Evolutionary conservation across 2,797 vertebrate genomes (phyloP).

Genomic region (Manis crassicaudata): DNA sequence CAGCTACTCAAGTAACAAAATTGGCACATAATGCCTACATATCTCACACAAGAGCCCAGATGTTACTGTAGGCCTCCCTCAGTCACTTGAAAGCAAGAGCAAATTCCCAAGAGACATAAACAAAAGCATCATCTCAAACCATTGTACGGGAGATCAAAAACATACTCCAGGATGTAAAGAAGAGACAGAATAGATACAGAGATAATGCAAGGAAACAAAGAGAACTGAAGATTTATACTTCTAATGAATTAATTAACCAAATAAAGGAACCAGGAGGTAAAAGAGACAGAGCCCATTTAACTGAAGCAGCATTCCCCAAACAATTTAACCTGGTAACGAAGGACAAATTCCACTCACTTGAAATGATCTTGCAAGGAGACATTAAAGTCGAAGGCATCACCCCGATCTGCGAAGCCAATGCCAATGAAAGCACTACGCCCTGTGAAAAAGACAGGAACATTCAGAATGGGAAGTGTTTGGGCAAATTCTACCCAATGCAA

Average conservation of each 20-base stretch:
- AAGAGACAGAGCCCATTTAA: background rate
- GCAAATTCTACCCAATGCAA: background rate
- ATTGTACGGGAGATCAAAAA: background rate
- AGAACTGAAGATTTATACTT: background rate
- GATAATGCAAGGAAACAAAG: background rate
- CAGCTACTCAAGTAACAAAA: background rate
- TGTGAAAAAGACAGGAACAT: slow-evolving; percentile 72
- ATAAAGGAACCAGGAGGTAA: background rate
- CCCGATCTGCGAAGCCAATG: slow-evolving; percentile 95
- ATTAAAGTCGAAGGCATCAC: slow-evolving; percentile 97
- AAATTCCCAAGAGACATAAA: background rate
- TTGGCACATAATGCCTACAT: background rate
- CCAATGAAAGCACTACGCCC: slow-evolving; percentile 97
- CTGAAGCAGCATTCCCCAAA: background rate
- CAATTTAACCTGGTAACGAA: slow-evolving; percentile 1
- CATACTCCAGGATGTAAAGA: background rate
- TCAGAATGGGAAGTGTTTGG: background rate
- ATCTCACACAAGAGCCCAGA: background rate
- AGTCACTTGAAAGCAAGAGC: background rate
- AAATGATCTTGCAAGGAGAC: slow-evolving; percentile 97
- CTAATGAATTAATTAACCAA: background rate
- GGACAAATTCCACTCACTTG: slow-evolving; percentile 89
- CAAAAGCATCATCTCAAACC: slow-evolving; percentile 24
- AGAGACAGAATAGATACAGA: background rate
- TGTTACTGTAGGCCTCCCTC: background rate